Base-by-base conservation (phyloP, 92 coral and sea anemone genomes). In the Palythoa caribaeorum region DNA sequence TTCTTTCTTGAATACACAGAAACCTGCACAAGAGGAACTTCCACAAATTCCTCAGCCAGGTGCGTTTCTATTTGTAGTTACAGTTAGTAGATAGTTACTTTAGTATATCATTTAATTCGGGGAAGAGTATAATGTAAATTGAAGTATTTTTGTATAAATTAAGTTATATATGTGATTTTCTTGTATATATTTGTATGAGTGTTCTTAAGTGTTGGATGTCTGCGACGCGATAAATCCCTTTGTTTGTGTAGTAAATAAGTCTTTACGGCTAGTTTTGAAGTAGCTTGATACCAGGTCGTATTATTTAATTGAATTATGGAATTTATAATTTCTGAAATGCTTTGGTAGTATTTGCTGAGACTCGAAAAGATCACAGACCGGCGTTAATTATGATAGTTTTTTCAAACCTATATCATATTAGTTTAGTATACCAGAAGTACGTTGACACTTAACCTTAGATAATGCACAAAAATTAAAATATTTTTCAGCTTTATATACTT, bases 41-140 rank as follows among this genome's bases (percentile, higher is more conserved):
- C 71, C 85, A 80, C 75, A 63, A 71, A 47, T 36, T 65, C 19
- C 55, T 16, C 84, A 62, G 3, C 71, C 73, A 79, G 86, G 86
- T 81, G 48, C 12, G 85, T 80, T 62, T 66, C 40, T 6, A 35
- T 39, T 13, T 2, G 13, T 35, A 10, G 37, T 36, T 28, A 13
- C 11, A 35, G 4, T 37, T 10, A 44, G 50, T 44, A 44, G 7
- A 44, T 44, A 44, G 50, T 59, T 59, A 13, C 65, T 70, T 28
- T 9, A 9, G 13, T 70, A 10, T 3, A 5, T 70, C 47, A 35
- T 47, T 70, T 70, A 38, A 70, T 10, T 70, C 35, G 14, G 14
- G 13, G 2, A 70, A 70, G 9, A 70, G 20, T 63, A 16, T 3
- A 63, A n/a, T 16, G 21, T 28, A 28, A 28, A 28, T 28, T 28